Base-by-base conservation (phyloP, 2,797 vertebrate genomes). In the Neopelma chrysocephalum region DNA sequence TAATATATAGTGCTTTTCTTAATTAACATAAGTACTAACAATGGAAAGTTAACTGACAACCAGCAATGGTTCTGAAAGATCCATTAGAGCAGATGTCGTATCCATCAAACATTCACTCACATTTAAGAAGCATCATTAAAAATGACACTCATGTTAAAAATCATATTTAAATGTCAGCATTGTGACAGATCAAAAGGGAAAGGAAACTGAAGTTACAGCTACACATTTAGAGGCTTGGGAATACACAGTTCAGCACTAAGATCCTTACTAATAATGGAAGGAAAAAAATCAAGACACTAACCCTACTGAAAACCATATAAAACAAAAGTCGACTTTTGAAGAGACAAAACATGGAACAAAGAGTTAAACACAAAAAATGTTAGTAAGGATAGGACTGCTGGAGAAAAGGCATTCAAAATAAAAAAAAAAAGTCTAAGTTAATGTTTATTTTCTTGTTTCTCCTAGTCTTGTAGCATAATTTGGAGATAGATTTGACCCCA, bases 11-110 rank as follows among this genome's bases (percentile, higher is more conserved):
- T 53, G 53, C 70, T 76, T 79, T 75, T 57, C 81, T 87, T 80
- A 84, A 94, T 96, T 90, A 93, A 82, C 22, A 0, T 84, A 87
- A 90, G 53, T 84, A 93, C 38, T 92, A 89, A 96, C 90, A 90
- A 80, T 32, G 92, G 68, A 89, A 95, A 85, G 40, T 57, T 75
- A 89, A 93, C 81, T 91, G 95, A 94, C 86, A 97, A 79, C 14
- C 38, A 85, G 51, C 43, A 82, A 57, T 20, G 42, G 81, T 71
- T 87, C 73, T 73, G 73, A 87, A 90, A 89, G 88, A 82, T 84
- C 85, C 86, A 80, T 96, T 84, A 96, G 36, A 76, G 80, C 77
- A 73, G 47, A 82, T 31, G 53, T 68, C 68, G 48, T 9, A 93
- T 15, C 45, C 64, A 90, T 80, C 91, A 93, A 89, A 76, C 4